phyloP scores from a whole-genome alignment of 2,888 invertebrate genomes.

The Cantharis nigra region DNA sequence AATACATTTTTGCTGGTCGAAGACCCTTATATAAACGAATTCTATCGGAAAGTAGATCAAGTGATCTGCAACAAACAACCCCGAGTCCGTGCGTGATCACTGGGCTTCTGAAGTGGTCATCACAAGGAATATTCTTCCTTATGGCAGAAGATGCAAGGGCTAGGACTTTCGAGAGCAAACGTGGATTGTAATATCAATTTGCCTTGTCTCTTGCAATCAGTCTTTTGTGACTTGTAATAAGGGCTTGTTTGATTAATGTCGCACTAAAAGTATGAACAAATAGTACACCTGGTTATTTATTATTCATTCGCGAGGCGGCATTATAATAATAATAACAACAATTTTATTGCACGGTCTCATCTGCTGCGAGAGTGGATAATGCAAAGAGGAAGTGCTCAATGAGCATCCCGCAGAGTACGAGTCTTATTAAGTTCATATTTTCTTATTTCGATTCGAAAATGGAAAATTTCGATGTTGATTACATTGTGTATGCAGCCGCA shows the following conservation, averaged over 20 bases:
- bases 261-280: background rate
- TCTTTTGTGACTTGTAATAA: constrained; percentile 26
- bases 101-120: constrained; percentile 26
- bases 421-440: background rate
- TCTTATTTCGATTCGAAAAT: background rate
- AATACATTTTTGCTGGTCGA: constrained; percentile 22
- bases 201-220: constrained; percentile 31
- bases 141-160: constrained; percentile 6
- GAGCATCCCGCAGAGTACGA: background rate
- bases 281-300: background rate
- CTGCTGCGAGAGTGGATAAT: background rate
- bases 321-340: background rate
- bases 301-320: background rate
- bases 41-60: constrained; percentile 28
- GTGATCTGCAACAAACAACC: constrained; percentile 31
- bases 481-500: background rate
- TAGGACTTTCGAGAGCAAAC: background rate
- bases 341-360: background rate
- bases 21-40: constrained; percentile 26
- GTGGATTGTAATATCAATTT: constrained; percentile 30
- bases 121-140: constrained; percentile 18
- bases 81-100: constrained; percentile 27
- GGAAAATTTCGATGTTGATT: no score
- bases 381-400: background rate
- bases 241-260: constrained; percentile 23